Evolutionary conservation across 2,888 invertebrate species (phyloP).

Genomic region (Cryptocephalus primarius): DNA sequence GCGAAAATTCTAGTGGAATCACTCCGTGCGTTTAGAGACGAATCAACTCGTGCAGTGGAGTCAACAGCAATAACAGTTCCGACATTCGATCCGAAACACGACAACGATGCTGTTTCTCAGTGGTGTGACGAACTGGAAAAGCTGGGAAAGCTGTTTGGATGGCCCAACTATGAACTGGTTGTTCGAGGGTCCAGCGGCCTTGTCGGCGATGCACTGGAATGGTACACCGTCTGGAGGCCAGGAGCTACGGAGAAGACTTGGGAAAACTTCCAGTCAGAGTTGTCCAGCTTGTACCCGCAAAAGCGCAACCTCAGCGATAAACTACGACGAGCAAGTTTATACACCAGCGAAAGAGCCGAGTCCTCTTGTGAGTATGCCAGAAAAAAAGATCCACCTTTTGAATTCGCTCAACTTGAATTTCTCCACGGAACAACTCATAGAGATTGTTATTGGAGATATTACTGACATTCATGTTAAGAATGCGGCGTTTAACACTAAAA

Average conservation of each 20-base stretch:
- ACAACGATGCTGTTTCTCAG: conserved; percentile 4
- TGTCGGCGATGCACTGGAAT: conserved; percentile 4
- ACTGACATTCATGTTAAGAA: too few relatives aligned
- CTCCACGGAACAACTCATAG: too few relatives aligned
- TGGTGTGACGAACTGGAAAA: conserved; percentile 9
- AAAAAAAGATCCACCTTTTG: neutral
- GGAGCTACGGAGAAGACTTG: conserved; percentile 6
- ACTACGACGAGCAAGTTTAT: conserved; percentile 5
- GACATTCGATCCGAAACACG: conserved; percentile 2
- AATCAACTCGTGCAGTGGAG: too few relatives aligned
- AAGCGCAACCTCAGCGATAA: conserved; percentile 7
- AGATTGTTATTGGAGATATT: too few relatives aligned
- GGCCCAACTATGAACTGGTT: conserved; percentile 1
- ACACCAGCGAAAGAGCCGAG: conserved; percentile 5
- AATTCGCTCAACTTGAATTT: too few relatives aligned
- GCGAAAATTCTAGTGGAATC: too few relatives aligned
- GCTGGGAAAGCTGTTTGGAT: conserved; percentile 3
- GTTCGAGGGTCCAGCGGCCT: conserved; percentile 1
- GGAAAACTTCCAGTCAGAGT: conserved; percentile 5
- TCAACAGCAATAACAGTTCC: too few relatives aligned
- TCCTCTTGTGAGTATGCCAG: conserved; percentile 2
- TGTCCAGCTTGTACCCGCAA: conserved; percentile 5
- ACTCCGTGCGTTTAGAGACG: too few relatives aligned
- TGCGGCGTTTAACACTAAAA: too few relatives aligned
- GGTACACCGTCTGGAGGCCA: conserved; percentile 5